Evolutionary conservation across 1,140 invertebrate species (phyloP), one percentile per base, ranked within the genome.

Genomic region (Eulimnadia texana): DNA sequence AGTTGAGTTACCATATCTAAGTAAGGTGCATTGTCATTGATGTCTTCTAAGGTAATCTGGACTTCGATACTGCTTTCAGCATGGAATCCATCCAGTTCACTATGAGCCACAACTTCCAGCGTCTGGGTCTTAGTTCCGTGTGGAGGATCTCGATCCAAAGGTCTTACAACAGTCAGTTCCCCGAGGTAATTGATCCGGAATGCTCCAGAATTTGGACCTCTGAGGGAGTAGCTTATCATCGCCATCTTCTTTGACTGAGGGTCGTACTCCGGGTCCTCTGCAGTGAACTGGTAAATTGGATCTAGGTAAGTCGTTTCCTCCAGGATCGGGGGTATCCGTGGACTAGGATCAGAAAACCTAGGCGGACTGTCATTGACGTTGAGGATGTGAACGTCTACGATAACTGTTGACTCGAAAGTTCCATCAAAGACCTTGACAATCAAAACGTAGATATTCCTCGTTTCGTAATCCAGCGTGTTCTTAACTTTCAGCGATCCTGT

Each of bases 1-100:
- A 63, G 63, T 11, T 47, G 27, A 77, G 79, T 80, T 74, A 82
- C 79, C 68, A 88, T 85, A 62, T 86, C 82, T 56, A 94, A 74
- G 70, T n/a, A n/a, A n/a, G 91, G 90, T 0, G 85, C 85, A 73
- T 93, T 93, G 68, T 94, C 90, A 69, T 93, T 94, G 58, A 92
- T 89, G 67, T 93, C 90, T 2, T 77, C 79, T 1, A 93, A 70
- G 29, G 79, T 81, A 49, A 93, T 84, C 22, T 82, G 81, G 1
- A 94, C 82, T 69, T 84, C 81, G 0, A 82, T 81, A 1, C 79
- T 79, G 0, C 75, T 76, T 11, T 76, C 74, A 9, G 86, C 81
- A 10, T 62, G 20, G 47, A 72, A 76, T 42, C 33, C 33, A 9
- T 42, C 33, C 62, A 83, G 78, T 68, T 92, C 84, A 72, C 95